Evolutionary conservation across 1,140 invertebrate genomes (phyloP).

Genomic region (Andricus grossulariae): DNA sequence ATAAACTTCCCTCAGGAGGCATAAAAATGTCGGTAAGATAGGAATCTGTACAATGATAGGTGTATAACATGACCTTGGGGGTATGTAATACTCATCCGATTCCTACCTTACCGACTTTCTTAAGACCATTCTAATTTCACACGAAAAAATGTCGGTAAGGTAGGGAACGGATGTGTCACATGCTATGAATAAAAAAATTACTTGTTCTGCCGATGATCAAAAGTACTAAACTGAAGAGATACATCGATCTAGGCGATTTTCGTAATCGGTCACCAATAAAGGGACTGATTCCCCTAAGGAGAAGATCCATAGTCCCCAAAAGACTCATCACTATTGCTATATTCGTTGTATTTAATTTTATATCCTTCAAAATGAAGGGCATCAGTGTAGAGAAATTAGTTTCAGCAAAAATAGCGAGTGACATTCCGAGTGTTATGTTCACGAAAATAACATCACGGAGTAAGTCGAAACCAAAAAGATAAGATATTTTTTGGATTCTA

Average conservation of each 20-base stretch:
- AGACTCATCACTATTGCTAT: conserved; percentile 80
- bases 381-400: conserved; percentile 80
- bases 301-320: conserved; percentile 77
- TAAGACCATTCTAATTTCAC: too few relatives aligned
- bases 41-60: too few relatives aligned
- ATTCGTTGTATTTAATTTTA: conserved; percentile 75
- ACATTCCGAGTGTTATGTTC: conserved; percentile 80
- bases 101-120: too few relatives aligned
- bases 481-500: conserved; percentile 47
- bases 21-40: too few relatives aligned
- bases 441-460: conserved; percentile 77
- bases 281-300: conserved; percentile 78
- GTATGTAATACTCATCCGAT: too few relatives aligned
- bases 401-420: conserved; percentile 80
- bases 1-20: too few relatives aligned
- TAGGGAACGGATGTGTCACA: too few relatives aligned
- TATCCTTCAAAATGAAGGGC: conserved; percentile 81
- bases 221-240: conserved; percentile 80
- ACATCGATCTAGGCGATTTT: conserved; percentile 82
- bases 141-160: too few relatives aligned
- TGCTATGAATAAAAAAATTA: conserved; percentile 67
- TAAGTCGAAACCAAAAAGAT: conserved; percentile 76
- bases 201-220: conserved; percentile 81
- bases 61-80: too few relatives aligned
- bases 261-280: conserved; percentile 80